phyloP scores from a whole-genome alignment of 1,140 invertebrate species.

The Brachionus asplanchnoidis region DNA sequence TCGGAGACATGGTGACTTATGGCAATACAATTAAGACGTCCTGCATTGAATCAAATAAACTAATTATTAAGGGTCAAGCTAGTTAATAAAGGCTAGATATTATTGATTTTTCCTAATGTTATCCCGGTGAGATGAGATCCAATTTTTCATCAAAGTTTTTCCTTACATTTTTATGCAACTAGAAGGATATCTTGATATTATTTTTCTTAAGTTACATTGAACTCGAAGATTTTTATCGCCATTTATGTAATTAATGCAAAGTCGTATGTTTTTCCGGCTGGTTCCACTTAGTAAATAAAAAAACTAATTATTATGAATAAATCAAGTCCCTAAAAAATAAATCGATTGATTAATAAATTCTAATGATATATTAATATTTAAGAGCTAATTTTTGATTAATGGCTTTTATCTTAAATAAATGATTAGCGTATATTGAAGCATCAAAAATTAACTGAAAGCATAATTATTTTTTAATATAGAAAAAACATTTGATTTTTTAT shows the following conservation, averaged over 20 bases:
- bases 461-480: background rate
- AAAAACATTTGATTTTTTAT: background rate
- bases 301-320: background rate
- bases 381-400: background rate
- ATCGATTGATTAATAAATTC: background rate
- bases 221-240: background rate
- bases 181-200: too few relatives aligned
- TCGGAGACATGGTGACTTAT: background rate
- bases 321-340: background rate
- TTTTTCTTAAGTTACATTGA: background rate
- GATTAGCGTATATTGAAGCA: background rate
- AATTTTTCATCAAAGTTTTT: too few relatives aligned
- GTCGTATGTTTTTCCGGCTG: background rate
- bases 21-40: background rate
- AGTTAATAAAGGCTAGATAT: too few relatives aligned
- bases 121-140: too few relatives aligned
- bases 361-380: background rate
- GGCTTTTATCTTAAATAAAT: background rate
- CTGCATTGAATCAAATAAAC: background rate
- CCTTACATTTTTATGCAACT: too few relatives aligned
- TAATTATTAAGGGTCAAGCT: too few relatives aligned
- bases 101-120: too few relatives aligned
- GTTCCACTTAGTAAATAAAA: background rate
- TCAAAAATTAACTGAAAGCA: background rate
- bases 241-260: background rate